Evolutionary conservation across 2,113 vertebrate species (phyloP).

Genomic region (Orthochromis malagaraziensis): DNA sequence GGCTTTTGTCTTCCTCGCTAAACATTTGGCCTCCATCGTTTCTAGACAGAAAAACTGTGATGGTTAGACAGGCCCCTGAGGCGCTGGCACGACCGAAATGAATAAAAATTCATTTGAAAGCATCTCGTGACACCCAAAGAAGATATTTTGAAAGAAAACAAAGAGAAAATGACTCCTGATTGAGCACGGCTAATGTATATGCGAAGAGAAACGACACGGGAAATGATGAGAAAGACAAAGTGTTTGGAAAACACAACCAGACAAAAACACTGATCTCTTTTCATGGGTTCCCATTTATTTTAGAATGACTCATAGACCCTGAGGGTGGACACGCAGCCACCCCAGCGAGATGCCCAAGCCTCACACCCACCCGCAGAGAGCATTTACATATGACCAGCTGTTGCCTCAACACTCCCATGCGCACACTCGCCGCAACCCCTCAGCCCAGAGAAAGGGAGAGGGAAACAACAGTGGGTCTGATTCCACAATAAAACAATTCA

Average conservation of each 20-base stretch:
- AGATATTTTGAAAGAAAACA: neutral
- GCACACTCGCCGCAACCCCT: neutral
- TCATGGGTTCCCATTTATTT: neutral
- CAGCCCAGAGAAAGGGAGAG: neutral
- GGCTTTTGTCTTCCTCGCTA: neutral
- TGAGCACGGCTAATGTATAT: neutral
- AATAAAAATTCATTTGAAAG: neutral
- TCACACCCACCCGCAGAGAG: neutral
- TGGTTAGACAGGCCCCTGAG: neutral
- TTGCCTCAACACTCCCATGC: neutral
- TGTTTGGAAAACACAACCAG: neutral
- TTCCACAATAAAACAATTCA: slow-evolving; percentile 6
- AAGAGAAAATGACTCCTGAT: neutral
- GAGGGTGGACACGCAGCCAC: neutral
- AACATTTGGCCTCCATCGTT: neutral
- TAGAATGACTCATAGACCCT: neutral
- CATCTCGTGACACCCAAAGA: neutral
- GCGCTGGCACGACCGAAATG: neutral
- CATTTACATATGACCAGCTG: slow-evolving; percentile 14
- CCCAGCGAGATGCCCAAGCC: neutral
- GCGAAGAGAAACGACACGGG: neutral
- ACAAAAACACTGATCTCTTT: neutral
- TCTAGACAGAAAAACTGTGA: neutral
- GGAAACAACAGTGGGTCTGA: neutral
- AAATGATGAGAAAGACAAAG: neutral